phyloP scores from a whole-genome alignment of 2,113 vertebrate genomes.

The Crypturellus undulatus region DNA sequence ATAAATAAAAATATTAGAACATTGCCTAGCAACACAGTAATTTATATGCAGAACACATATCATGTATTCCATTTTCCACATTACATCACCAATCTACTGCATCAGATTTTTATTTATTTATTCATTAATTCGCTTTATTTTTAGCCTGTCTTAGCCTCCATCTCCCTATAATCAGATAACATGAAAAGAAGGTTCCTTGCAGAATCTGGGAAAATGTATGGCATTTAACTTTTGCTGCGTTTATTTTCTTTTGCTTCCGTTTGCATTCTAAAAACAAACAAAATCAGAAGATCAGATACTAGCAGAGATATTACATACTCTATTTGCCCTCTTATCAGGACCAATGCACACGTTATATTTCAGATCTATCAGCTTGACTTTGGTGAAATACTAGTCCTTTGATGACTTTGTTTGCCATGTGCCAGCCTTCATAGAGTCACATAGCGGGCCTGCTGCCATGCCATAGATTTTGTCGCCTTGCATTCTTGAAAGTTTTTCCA shows the following conservation, averaged over 20 bases:
- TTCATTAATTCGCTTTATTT: background rate
- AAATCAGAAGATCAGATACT: background rate
- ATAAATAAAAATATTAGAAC: background rate
- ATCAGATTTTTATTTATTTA: background rate
- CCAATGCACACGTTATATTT: background rate
- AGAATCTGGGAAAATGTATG: background rate
- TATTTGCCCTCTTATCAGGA: slow-evolving; percentile 33
- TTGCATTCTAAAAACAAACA: background rate
- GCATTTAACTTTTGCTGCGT: background rate
- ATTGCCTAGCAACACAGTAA: background rate
- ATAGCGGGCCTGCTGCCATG: background rate
- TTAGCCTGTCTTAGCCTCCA: background rate
- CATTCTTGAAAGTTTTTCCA: background rate
- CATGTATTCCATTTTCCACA: background rate
- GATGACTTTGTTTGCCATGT: slow-evolving; percentile 32
- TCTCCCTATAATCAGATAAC: background rate
- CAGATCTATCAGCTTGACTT: slow-evolving; percentile 22
- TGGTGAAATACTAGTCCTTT: background rate
- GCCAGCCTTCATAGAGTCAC: background rate
- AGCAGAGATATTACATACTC: background rate
- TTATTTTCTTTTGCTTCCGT: slow-evolving; percentile 6
- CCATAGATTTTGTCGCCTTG: background rate
- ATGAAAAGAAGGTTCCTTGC: background rate
- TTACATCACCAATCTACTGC: background rate
- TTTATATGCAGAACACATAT: background rate